Conservation (phyloP, 53 echinoderm and acorn worm species). For the Pentamera pediparva region DNA sequence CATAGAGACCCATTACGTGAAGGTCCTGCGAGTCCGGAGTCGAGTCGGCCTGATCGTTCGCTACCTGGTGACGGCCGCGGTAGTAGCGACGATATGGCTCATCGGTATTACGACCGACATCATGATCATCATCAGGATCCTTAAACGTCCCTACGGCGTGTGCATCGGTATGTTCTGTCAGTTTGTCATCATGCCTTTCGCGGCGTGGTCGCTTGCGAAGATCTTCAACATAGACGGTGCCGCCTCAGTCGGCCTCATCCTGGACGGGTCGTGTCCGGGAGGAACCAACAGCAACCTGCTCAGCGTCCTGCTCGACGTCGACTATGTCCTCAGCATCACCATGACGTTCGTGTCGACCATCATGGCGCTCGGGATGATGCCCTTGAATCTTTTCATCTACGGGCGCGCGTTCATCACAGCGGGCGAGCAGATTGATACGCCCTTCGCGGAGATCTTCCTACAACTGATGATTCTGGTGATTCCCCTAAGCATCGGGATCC, state of each 20-base stretch:
- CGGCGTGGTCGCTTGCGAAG: slow-evolving; percentile 67
- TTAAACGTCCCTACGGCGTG: slow-evolving; percentile 69
- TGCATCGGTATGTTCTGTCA: slow-evolving; percentile 84
- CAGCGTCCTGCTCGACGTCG: slow-evolving; percentile 69
- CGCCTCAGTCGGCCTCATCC: slow-evolving; percentile 68
- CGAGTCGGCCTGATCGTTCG: slow-evolving; percentile 39
- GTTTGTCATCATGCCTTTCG: slow-evolving; percentile 84
- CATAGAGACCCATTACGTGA: slow-evolving; percentile 21
- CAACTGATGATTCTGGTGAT: slow-evolving; percentile 66
- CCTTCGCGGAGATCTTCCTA: slow-evolving; percentile 71
- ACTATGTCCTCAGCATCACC: slow-evolving; percentile 82
- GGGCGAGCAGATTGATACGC: slow-evolving; percentile 59
- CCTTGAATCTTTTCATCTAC: slow-evolving; percentile 84
- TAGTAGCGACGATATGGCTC: slow-evolving; percentile 64
- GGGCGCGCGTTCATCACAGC: slow-evolving; percentile 47
- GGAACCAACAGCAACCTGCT: slow-evolving; percentile 84
- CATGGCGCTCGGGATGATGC: slow-evolving; percentile 83
- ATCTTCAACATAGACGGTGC: slow-evolving; percentile 49
- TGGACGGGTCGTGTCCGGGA: slow-evolving; percentile 86
- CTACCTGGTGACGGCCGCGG: slow-evolving; percentile 51
- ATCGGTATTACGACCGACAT: slow-evolving; percentile 83
- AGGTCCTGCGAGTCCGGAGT: slow-evolving; percentile 35
- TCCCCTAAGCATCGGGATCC: slow-evolving; percentile 63
- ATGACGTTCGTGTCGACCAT: slow-evolving; percentile 92
- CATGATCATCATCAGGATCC: slow-evolving; percentile 49